A percentile compares a stretch with the other conserved stretches of the same genome.
phyloP scores from a whole-genome alignment of 2,888 invertebrate species.

The Ennomos quercinarius region DNA sequence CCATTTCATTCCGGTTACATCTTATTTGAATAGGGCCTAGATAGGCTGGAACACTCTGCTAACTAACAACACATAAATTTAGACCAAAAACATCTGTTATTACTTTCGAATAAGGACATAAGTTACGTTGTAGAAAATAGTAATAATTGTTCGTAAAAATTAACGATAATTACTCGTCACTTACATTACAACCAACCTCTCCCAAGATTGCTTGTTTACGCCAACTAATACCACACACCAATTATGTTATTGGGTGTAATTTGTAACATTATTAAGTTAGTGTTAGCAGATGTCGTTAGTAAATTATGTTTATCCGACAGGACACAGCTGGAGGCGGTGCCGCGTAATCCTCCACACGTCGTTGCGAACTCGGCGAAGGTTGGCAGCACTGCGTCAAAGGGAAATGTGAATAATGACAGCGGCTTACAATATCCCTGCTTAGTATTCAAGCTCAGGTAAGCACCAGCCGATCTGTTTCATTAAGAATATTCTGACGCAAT shows the following conservation, averaged over 20 bases:
- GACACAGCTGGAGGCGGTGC: conserved; percentile 69
- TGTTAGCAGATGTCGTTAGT: conserved; percentile 74
- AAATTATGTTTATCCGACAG: conserved; percentile 77
- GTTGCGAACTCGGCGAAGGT: conserved; percentile 51
- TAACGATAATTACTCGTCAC: no score
- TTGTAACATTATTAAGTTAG: conserved; percentile 68
- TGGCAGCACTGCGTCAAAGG: conserved; percentile 59
- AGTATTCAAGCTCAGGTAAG: conserved; percentile 43
- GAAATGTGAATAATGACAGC: conserved; percentile 70
- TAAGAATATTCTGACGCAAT: conserved; percentile 36
- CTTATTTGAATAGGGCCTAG: no score
- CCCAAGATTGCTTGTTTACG: conserved; percentile 52
- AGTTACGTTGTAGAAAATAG: no score
- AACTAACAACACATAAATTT: no score
- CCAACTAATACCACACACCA: conserved; percentile 50
- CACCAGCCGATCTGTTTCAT: conserved; percentile 43
- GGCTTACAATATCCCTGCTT: conserved; percentile 52
- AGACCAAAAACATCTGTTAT: no score
- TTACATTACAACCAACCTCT: conserved; percentile 22
- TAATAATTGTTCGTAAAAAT: no score
- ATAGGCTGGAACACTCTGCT: no score
- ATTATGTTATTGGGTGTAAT: conserved; percentile 56
- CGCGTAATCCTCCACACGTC: conserved; percentile 68
- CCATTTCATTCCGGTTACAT: no score
- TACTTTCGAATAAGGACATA: no score